phyloP scores from a whole-genome alignment of 2,113 vertebrate species.

The Rhea pennata region DNA sequence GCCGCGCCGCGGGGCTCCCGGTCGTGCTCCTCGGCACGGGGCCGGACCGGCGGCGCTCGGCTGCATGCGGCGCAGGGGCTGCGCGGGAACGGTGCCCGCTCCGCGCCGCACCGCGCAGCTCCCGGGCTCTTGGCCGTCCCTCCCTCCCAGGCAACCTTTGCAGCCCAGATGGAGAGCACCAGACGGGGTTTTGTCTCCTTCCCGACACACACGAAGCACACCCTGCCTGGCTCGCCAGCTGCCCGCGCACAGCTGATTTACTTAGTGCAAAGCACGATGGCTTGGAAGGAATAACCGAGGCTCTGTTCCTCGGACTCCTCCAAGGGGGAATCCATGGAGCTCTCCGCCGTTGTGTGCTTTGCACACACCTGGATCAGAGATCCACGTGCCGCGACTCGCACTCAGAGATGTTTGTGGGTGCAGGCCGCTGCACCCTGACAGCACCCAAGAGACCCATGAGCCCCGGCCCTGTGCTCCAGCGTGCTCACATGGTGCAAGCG shows the following conservation, averaged over 20 bases:
- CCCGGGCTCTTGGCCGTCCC: background rate
- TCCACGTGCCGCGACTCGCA: accelerated
- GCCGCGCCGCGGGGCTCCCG: too few relatives aligned
- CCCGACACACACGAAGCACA: background rate
- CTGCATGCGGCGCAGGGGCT: too few relatives aligned
- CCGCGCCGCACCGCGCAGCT: background rate
- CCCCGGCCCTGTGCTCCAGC: too few relatives aligned
- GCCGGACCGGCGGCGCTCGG: too few relatives aligned
- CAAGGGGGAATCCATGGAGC: accelerated
- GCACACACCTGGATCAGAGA: background rate
- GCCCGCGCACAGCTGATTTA: background rate
- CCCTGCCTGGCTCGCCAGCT: constrained; percentile 2
- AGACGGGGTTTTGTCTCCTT: constrained; percentile 27
- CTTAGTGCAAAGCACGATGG: background rate
- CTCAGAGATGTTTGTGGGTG: accelerated
- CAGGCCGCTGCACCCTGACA: too few relatives aligned
- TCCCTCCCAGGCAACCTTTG: constrained; percentile 18
- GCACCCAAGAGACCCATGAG: too few relatives aligned
- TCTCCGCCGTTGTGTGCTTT: accelerated
- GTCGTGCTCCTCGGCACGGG: too few relatives aligned
- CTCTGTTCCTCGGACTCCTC: background rate
- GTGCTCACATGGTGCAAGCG: too few relatives aligned
- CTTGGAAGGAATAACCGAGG: background rate
- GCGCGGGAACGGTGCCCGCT: too few relatives aligned
- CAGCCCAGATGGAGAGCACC: constrained; percentile 45